Evolutionary conservation across 1,140 invertebrate genomes (phyloP), one percentile per base, ranked within the genome.

Genomic region (Neoseiulus cucumeris): DNA sequence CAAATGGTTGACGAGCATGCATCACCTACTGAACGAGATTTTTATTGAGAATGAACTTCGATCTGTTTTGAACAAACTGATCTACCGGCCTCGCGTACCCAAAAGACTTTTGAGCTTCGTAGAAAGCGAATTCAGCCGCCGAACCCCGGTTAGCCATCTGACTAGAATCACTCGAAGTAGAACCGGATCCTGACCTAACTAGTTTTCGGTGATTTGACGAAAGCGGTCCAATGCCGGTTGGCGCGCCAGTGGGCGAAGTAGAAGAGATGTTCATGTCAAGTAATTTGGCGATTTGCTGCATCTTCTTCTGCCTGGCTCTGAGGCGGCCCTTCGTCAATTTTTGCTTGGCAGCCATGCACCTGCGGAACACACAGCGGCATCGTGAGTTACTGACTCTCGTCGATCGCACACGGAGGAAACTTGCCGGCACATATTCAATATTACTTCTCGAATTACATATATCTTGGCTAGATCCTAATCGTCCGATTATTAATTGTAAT

Each of bases 241-340:
- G 51, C 17, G 51, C 22, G 33, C 33, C 33, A 9, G 4, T 39
- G 51, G 51, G 51, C 51, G 51, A 59, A 9, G 51, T 33, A 33
- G 51, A 59, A 59, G 51, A 25, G 22, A 39, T 25, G 7, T 64
- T 42, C 66, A 95, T 86, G 72, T 96, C 92, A 6, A 98, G 78
- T 9, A 98, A 77, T 51, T 85, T 82, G 6, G 89, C 91, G 65
- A 98, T 96, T 75, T 93, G 87, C 71, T 87, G 85, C 85, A 98
- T 90, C 75, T 95, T 95, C 72, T 89, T 87, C 72, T 92, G 88
- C 1, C 92, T 81, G n/a, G 92, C 91, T 78, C 91, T 95, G 68
- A 89, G 84, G 29, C 92, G 82, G 45, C 93, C 95, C 76, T 86
- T 87, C 17, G 81, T 82, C 66, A 87, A 74, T 69, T 87, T 87